These are phyloP conservation scores for Anas capensis DNA, from an alignment of 2,797 vertebrate genomes.

Conservation along the genomic window DNA sequence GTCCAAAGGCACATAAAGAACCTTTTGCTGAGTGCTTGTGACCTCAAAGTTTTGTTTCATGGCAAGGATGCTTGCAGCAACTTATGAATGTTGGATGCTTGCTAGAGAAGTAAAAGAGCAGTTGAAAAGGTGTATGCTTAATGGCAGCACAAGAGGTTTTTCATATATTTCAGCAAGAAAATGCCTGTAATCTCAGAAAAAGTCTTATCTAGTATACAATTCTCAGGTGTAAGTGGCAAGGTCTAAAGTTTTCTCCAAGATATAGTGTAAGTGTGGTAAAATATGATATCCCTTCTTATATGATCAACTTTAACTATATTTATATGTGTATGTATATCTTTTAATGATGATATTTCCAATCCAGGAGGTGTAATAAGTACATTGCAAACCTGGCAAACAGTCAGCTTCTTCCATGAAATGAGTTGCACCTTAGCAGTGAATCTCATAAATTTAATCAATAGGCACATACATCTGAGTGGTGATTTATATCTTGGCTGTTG, in stretches of 20 bases:
- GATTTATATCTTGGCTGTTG: constrained; percentile 39
- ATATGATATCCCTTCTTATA: not conserved
- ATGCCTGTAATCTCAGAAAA: not conserved
- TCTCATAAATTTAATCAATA: not conserved
- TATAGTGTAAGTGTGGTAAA: not conserved
- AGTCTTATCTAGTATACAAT: not conserved
- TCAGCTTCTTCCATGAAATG: not conserved
- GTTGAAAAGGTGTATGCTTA: not conserved
- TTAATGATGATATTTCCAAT: not conserved
- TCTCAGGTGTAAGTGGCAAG: not conserved
- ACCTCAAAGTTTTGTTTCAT: not conserved
- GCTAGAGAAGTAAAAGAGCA: not conserved
- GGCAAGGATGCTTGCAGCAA: not conserved
- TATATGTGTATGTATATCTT: not conserved
- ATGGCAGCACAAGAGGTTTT: not conserved
- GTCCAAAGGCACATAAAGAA: not conserved
- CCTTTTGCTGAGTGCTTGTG: not conserved
- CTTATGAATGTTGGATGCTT: not conserved
- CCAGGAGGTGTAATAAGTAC: not conserved
- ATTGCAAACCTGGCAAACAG: not conserved
- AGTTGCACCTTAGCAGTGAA: not conserved
- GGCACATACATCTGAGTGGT: not conserved
- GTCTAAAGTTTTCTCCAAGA: not conserved
- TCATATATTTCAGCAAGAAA: not conserved
- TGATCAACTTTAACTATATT: not conserved